phyloP scores from a whole-genome alignment of 2,888 invertebrate species.

The Epinotia ramella region DNA sequence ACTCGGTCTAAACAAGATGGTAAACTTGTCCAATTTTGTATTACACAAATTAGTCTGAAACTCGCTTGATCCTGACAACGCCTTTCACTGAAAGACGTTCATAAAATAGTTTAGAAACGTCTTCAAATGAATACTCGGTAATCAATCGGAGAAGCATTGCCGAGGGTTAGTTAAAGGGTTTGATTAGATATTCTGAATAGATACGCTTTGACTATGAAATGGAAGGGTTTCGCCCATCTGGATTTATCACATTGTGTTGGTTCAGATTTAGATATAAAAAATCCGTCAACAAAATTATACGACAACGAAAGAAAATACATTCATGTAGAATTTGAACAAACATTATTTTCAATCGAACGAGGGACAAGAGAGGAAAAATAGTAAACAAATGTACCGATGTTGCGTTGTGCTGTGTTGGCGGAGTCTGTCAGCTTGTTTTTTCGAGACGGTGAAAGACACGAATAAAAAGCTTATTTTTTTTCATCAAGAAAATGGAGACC shows the following conservation, averaged over 20 bases:
- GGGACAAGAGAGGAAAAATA: constrained; percentile 21
- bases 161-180: constrained; percentile 50
- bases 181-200: constrained; percentile 51
- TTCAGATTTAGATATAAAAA: constrained; percentile 34
- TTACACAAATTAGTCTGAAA: constrained; percentile 74
- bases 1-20: constrained; percentile 55
- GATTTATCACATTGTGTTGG: constrained; percentile 39
- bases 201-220: constrained; percentile 48
- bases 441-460: neutral
- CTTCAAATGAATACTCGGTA: constrained; percentile 56
- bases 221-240: constrained; percentile 33
- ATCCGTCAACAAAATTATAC: constrained; percentile 15
- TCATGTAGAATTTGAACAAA: constrained; percentile 24
- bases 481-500: neutral
- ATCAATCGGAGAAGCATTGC: constrained; percentile 59
- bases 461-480: constrained; percentile 19
- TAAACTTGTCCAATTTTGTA: constrained; percentile 72
- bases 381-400: constrained; percentile 32
- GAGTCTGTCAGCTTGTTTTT: constrained; percentile 36
- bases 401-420: constrained; percentile 28
- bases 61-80: constrained; percentile 65
- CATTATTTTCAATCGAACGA: constrained; percentile 30
- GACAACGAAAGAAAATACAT: constrained; percentile 13
- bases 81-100: constrained; percentile 55
- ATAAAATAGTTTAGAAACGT: constrained; percentile 59